Evolutionary conservation across 2,888 invertebrate species (phyloP), one percentile per base, ranked within the genome.

Genomic region (Lepas anatifera): DNA sequence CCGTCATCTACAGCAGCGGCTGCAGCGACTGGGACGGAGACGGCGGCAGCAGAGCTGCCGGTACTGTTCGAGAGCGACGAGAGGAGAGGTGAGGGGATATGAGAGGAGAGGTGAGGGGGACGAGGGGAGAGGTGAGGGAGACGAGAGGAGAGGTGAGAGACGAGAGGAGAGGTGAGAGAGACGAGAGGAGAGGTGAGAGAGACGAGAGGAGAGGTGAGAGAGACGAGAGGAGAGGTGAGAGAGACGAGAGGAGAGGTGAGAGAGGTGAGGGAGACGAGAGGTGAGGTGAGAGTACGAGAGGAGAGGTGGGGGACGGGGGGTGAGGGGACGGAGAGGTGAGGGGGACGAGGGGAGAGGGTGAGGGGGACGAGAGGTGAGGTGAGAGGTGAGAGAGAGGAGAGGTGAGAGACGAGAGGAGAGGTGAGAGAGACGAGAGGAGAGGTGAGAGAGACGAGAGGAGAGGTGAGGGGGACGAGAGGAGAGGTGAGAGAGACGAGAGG

Each of bases 41-140:
- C 27, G 29, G 27, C 52, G 50, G 10, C 29, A 16, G 27, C 52
- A 16, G 52, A 52, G 52, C 52, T 52, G 52, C 52, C 52, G 13
- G 52, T 52, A 3, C 52, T 52, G 52, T 52, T 52, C 29, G 52
- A 52, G 29, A 52, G 13, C 2, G 52, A 52, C 52, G 58, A 63
- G 58, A 4, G 69, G 37, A 32, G 63, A 69, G 39, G 63, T 63
- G 58, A 39, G 58, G 16, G 25, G 58, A 8, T n/a, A n/a, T n/a
- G n/a, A n/a, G n/a, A n/a, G n/a, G n/a, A n/a, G n/a, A n/a, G n/a
- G n/a, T n/a, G n/a, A n/a, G n/a, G n/a, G n/a, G n/a, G n/a, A 50
- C 37, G 46, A 48, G 18, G 32, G 25, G 32, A 27, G 35, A 68
- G 8, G 50, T n/a, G 48, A 48, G 16, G 35, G 48, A 35, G 32